Conservation (phyloP, 2,113 vertebrate species). For the Podilymbus podiceps region DNA sequence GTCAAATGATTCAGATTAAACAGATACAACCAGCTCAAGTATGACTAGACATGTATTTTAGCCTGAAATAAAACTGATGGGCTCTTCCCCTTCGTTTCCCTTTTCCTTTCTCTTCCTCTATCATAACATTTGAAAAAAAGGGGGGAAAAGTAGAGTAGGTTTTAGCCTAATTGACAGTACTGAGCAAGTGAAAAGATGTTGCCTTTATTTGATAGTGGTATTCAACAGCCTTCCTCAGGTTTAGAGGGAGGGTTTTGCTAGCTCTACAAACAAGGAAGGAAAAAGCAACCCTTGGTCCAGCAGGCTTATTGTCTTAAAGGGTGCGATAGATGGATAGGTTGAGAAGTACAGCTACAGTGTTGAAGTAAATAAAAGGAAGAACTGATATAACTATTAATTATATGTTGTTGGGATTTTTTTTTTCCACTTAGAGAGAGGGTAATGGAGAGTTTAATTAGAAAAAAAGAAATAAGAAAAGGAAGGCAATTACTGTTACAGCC, state of each 20-base stretch:
- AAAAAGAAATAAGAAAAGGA: constrained; percentile 1
- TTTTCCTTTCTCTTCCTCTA: background rate
- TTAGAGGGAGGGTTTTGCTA: background rate
- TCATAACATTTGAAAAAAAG: background rate
- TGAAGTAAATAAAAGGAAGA: constrained; percentile 38
- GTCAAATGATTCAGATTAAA: constrained; percentile 14
- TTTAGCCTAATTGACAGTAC: constrained; percentile 7
- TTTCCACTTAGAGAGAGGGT: background rate
- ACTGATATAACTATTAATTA: constrained; percentile 11
- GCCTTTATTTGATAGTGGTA: background rate
- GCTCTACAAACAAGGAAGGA: background rate
- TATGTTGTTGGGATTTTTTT: background rate
- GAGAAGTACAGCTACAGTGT: background rate
- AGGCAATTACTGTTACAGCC: constrained; percentile 37
- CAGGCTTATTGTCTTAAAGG: background rate
- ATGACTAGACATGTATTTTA: background rate
- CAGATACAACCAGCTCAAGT: background rate
- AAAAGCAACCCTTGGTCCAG: background rate
- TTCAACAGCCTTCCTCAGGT: background rate
- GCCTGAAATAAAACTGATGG: background rate
- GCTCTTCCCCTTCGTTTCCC: background rate
- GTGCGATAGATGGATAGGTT: background rate
- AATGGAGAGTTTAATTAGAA: constrained; percentile 59
- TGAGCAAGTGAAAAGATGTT: background rate
- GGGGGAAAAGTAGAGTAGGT: background rate